Conservation (phyloP, 2,113 vertebrate genomes). For the Limanda limanda region DNA sequence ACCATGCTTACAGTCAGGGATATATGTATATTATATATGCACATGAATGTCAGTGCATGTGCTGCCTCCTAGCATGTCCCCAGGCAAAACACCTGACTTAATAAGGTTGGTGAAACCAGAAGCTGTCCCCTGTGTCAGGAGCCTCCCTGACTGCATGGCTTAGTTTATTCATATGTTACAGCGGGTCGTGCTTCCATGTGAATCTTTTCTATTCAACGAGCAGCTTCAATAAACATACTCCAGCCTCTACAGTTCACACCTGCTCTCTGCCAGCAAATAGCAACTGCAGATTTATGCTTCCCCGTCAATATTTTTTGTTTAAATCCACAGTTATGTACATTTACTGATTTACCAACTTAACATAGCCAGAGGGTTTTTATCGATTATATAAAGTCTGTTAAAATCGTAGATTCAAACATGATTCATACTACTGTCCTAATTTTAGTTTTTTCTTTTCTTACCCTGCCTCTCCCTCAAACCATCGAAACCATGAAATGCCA, state of each 20-base stretch:
- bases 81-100: conserved; percentile 67
- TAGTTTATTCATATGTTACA: conserved; percentile 64
- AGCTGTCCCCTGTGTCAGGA: conserved; percentile 66
- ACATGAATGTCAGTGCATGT: background rate
- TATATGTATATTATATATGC: conserved; percentile 8
- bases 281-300: conserved; percentile 4
- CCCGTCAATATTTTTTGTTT: background rate
- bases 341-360: background rate
- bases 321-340: background rate
- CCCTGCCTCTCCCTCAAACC: too few species aligned
- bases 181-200: conserved; percentile 40
- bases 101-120: conserved; percentile 63
- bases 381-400: too few species aligned
- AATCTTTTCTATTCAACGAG: conserved; percentile 24
- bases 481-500: background rate
- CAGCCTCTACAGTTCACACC: conserved; percentile 9
- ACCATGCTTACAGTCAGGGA: background rate
- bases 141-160: conserved; percentile 53
- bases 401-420: too few species aligned
- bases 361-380: background rate
- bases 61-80: conserved; percentile 33
- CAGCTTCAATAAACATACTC: conserved; percentile 42
- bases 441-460: too few species aligned
- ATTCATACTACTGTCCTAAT: too few species aligned
- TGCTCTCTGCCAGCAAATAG: background rate